Conservation (phyloP, 1,140 invertebrate species). For the Apolygus lucorum region DNA sequence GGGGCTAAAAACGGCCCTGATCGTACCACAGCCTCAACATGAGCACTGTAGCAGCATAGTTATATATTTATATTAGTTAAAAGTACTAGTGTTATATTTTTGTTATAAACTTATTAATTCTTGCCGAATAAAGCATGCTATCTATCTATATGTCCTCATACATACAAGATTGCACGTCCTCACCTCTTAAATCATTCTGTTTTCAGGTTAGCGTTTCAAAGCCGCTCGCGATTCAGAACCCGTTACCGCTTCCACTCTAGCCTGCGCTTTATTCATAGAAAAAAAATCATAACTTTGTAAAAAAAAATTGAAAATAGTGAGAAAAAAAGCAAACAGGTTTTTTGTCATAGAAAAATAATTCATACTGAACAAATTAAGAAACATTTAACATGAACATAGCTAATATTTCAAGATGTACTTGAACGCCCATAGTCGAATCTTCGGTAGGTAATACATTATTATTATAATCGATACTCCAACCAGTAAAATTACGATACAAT, state of each 20-base stretch:
- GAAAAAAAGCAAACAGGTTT: background rate
- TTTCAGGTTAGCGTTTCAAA: background rate
- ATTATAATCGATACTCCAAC: no score
- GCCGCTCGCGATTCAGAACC: background rate
- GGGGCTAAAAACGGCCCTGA: no score
- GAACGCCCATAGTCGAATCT: no score
- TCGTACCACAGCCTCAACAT: no score
- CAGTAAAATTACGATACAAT: no score
- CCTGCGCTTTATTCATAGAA: background rate
- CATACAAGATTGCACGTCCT: background rate
- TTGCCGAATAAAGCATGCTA: background rate
- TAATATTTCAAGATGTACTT: background rate
- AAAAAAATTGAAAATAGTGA: background rate
- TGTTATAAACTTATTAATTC: background rate
- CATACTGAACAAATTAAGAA: background rate
- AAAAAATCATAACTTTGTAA: background rate
- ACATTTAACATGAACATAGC: background rate
- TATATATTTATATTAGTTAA: no score
- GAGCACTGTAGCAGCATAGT: no score
- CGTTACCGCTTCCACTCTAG: background rate
- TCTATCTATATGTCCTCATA: background rate
- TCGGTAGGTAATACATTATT: no score
- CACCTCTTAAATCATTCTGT: no score
- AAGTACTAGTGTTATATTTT: background rate
- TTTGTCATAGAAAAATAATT: background rate